A percentile compares a stretch with the other conserved stretches of the same genome.
Conservation (phyloP, 2,797 vertebrate genomes). For the Megalops cyprinoides region DNA sequence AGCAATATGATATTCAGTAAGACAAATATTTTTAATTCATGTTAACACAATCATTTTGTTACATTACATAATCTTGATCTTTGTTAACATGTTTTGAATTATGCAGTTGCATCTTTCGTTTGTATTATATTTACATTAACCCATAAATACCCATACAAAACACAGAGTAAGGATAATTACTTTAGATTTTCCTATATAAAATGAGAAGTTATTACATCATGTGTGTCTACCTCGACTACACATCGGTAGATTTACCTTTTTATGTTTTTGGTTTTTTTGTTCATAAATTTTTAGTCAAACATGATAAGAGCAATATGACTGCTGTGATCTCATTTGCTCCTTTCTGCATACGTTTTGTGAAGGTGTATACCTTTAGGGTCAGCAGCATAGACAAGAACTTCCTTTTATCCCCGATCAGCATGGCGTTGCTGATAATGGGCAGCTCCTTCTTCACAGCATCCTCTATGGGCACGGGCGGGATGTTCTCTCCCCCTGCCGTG, state of each 20-base stretch:
- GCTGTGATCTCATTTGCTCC: neutral
- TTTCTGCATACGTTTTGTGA: neutral
- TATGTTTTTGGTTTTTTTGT: neutral
- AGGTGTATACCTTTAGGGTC: slow-evolving; percentile 78
- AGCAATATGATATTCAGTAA: too few species aligned
- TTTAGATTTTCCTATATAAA: too few species aligned
- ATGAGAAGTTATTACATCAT: too few species aligned
- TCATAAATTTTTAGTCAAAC: neutral
- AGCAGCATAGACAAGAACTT: slow-evolving; percentile 87
- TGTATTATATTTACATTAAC: too few species aligned
- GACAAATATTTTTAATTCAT: too few species aligned
- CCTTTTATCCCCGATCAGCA: slow-evolving; percentile 82
- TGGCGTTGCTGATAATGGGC: slow-evolving; percentile 81
- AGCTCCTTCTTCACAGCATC: slow-evolving; percentile 82
- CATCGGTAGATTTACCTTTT: neutral
- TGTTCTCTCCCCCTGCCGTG: slow-evolving; percentile 84
- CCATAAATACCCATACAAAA: too few species aligned
- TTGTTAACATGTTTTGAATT: too few species aligned
- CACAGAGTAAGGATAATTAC: too few species aligned
- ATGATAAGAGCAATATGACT: neutral
- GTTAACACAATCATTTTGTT: too few species aligned
- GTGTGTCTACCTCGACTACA: neutral
- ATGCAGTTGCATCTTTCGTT: too few species aligned
- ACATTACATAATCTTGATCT: too few species aligned
- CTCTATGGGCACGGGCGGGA: slow-evolving; percentile 82